phyloP scores from a whole-genome alignment of 1,140 invertebrate species.

The Platorchestia sp. region DNA sequence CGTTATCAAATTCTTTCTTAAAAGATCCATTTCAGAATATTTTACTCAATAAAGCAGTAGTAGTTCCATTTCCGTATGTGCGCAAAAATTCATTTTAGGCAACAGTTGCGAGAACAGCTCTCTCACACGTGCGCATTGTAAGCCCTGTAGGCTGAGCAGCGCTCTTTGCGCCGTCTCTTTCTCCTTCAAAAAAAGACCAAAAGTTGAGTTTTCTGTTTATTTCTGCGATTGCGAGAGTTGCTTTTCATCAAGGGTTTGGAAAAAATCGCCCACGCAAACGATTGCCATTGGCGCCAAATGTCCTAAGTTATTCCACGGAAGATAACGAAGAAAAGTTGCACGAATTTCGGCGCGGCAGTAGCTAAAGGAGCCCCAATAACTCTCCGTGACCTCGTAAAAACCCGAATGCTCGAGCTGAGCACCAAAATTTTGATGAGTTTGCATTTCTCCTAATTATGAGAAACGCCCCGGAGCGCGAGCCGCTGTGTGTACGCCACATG shows the following conservation, averaged over 20 bases:
- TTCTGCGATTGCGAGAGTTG: not conserved
- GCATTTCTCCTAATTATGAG: slow-evolving; percentile 18
- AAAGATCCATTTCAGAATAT: too few relatives aligned
- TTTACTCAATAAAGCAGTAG: too few relatives aligned
- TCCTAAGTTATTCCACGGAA: slow-evolving; percentile 17
- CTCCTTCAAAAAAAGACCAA: not conserved
- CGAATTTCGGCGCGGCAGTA: not conserved
- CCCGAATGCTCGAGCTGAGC: not conserved
- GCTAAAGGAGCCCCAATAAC: slow-evolving; percentile 17
- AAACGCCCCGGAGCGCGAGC: not conserved
- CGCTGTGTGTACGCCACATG: not conserved
- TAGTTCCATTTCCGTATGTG: too few relatives aligned
- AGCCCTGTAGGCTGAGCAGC: too few relatives aligned
- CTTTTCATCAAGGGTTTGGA: slow-evolving; percentile 13
- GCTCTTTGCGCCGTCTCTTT: too few relatives aligned
- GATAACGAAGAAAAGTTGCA: slow-evolving; percentile 37
- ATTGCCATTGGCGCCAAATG: slow-evolving; percentile 35
- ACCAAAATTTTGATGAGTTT: slow-evolving; percentile 51
- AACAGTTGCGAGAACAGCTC: too few relatives aligned
- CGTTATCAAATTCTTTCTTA: too few relatives aligned
- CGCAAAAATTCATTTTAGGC: too few relatives aligned
- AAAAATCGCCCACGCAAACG: slow-evolving; percentile 27
- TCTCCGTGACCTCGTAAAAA: slow-evolving; percentile 36
- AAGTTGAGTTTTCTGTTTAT: not conserved
- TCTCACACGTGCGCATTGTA: too few relatives aligned